Base-by-base conservation (phyloP, 30 jellyfish, hydroid and myxozoan species). In the Aurelia aurita region DNA sequence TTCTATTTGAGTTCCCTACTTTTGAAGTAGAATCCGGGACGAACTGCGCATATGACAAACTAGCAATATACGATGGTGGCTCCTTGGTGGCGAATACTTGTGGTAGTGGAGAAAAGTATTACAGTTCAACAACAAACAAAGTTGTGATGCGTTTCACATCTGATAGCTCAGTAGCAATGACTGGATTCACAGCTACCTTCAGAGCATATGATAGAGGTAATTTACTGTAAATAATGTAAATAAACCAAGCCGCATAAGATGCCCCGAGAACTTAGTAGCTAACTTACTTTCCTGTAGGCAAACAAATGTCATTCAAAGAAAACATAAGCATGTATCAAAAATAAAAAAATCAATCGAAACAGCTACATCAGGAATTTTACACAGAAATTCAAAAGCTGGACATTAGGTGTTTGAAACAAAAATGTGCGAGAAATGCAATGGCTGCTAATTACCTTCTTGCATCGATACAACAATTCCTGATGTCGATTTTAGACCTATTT, bases 61-160 rank as follows among this genome's bases (percentile, higher is more conserved):
- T 78, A 7, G n/a, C 16, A 53, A 78, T 78, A 5, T 32, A 23
- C 20, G 80, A 78, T 3, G 77, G 79, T 27, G 32, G 39, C 0
- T 16, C 0, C 44, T 46, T 70, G 34, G 26, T 3, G 67, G 49
- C 59, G 46, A 70, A 65, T 15, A 7, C n/a, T 20, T 70, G 82
- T 70, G 82, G 66, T 39, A 9, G 27, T 0, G 46, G 20, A 27
- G 53, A 47, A 32, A 31, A 35, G 23, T 0, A 5, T 8, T 35
- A 46, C 67, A 25, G 61, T 6, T 68, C 79, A 23, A 34, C 11
- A 25, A 60, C 27, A 23, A 68, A 60, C 54, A 23, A 14, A 23
- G 79, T 68, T 6, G 16, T 44, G 1, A 26, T 68, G 79, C 19
- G 43, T 16, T 43, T 70, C 44, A 28, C 31, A 10, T 68, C 79